Conservation (phyloP, 2,797 vertebrate species). For the Scomberomorus guttatus region DNA sequence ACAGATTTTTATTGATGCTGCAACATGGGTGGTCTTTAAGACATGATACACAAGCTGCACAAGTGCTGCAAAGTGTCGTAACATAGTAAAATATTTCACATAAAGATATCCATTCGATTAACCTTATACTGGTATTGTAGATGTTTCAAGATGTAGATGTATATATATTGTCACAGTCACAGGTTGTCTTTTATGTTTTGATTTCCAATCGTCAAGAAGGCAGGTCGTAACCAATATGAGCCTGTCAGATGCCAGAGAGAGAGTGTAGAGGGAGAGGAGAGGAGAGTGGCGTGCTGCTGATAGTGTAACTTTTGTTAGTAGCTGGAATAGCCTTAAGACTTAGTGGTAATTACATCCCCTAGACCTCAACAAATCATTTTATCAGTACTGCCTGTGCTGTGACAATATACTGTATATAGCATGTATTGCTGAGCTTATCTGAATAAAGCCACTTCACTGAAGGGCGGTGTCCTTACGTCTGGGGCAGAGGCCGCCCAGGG, state of each 20-base stretch:
- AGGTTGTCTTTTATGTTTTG: no score
- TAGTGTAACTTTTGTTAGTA: neutral
- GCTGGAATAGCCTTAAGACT: no score
- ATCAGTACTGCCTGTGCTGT: no score
- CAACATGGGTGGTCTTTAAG: neutral
- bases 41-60: neutral
- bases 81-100: neutral
- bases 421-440: neutral
- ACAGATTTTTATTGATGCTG: neutral
- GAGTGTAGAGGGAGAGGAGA: no score
- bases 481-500: constrained; percentile 96
- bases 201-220: no score
- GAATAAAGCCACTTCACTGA: neutral
- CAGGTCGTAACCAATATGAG: no score
- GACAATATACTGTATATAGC: neutral
- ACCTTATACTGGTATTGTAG: neutral
- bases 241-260: no score
- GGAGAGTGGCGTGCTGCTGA: no score
- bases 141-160: neutral
- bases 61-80: neutral
- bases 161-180: neutral
- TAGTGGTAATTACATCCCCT: no score
- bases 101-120: neutral
- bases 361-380: neutral
- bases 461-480: constrained; percentile 84